Percentiles rank a stretch among this genome's conserved stretches.
These are phyloP conservation scores for Tupaia chinensis DNA, from an alignment of 2,113 vertebrate genomes.

Conservation along the genomic window DNA sequence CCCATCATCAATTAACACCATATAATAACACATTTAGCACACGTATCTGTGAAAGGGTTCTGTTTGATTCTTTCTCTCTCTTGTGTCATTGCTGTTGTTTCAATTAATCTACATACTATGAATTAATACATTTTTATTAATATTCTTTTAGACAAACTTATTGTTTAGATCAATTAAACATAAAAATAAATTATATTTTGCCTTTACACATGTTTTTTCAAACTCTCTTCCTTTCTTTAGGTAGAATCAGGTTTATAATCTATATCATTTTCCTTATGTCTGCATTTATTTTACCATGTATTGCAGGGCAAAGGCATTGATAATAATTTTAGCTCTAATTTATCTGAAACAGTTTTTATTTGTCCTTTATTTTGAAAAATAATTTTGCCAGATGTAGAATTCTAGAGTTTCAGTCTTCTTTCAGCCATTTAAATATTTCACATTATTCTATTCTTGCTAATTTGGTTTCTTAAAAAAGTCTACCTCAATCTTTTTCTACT, in stretches of 20 bases:
- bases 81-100: not conserved
- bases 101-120: not conserved
- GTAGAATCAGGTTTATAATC: not conserved
- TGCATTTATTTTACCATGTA: not conserved
- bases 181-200: not conserved
- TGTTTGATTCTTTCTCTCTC: not conserved
- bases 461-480: not conserved
- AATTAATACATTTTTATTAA: not conserved
- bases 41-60: not conserved
- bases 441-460: not conserved
- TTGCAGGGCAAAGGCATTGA: not conserved
- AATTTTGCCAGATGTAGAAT: not conserved
- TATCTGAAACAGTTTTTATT: not conserved
- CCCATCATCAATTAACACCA: too few species aligned
- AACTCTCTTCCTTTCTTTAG: not conserved
- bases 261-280: not conserved
- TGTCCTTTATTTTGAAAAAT: not conserved
- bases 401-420: not conserved
- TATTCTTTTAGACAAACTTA: not conserved
- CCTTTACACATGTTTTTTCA: not conserved
- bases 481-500: not conserved
- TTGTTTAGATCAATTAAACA: not conserved
- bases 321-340: not conserved
- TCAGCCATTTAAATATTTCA: not conserved
- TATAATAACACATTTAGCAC: not conserved